Evolutionary conservation across 2,888 invertebrate genomes (phyloP), one percentile per base, ranked within the genome.

Genomic region (Ditula angustiorana): DNA sequence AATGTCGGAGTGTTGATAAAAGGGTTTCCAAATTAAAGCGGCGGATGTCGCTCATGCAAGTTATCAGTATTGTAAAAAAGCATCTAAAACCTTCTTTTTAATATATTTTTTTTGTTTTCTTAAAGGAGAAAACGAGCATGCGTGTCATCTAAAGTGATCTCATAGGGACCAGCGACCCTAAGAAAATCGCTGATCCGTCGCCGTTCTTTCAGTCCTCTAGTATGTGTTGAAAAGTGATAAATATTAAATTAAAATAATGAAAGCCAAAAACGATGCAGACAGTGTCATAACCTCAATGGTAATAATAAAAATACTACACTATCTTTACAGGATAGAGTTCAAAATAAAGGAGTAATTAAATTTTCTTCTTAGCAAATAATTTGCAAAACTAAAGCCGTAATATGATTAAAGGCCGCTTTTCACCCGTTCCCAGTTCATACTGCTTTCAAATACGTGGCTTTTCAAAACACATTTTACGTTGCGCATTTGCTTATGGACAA

Each of bases 391-490:
- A 52, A 58, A 46, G 33, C 35, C 33, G 26, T 63, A 52, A 50
- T 63, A 13, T 46, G 52, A 58, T 52, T 47, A 46, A 56, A 26
- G 47, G 37, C 35, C 33, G 44, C 35, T 19, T 61, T 52, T 30
- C 19, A 37, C 23, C 23, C 13, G 13, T 21, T 26, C 13, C 13
- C 5, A 24, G 37, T 58, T 52, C n/a, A 7, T 26, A 19, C 26
- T 26, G 37, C 23, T 47, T 58, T 47, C 44, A 49, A 53, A 58
- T 23, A 33, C 52, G 58, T 58, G 33, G 23, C 52, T 64, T 64
- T 63, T 59, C 35, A 58, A 13, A 46, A 52, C 53, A 53, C 35
- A 35, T 59, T n/a, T 59, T 19, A 35, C 28, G n/a, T 24, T 37
- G 49, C 26, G 16, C 19, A 44, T 30, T 61, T 52, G 33, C 11